These are phyloP conservation scores for Stichodactyla helianthus DNA, from an alignment of 64 coral and sea anemone genomes.

Conservation along the genomic window DNA sequence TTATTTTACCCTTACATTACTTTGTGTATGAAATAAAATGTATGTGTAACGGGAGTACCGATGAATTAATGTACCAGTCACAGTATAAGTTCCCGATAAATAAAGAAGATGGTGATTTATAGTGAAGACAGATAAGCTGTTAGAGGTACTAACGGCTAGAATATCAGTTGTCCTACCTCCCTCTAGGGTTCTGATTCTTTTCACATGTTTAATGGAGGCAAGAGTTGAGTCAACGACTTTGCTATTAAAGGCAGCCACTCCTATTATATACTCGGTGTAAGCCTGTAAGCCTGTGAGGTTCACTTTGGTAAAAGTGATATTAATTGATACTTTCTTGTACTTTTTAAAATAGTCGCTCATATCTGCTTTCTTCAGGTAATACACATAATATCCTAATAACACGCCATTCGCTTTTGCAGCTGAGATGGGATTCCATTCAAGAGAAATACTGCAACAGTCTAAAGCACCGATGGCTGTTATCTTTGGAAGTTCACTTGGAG, in stretches of 20 bases:
- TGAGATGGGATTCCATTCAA: background rate
- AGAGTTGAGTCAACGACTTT: background rate
- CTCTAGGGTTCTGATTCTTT: background rate
- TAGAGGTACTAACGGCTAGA: background rate
- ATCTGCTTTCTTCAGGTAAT: conserved; percentile 13
- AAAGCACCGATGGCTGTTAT: background rate
- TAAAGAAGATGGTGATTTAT: too few relatives aligned
- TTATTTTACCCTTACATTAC: too few relatives aligned
- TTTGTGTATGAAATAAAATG: too few relatives aligned
- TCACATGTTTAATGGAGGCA: background rate
- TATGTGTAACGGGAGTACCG: too few relatives aligned
- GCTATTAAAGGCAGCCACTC: conserved; percentile 4
- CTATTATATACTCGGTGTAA: conserved; percentile 3
- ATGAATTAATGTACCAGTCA: too few relatives aligned
- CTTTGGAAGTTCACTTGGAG: background rate
- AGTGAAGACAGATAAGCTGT: background rate
- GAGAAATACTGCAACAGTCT: background rate
- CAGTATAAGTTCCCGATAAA: too few relatives aligned
- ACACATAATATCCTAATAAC: conserved; percentile 14
- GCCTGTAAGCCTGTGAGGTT: background rate
- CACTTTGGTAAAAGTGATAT: background rate
- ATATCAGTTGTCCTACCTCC: conserved; percentile 19
- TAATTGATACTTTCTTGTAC: background rate
- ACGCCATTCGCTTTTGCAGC: background rate
- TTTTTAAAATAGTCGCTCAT: conserved; percentile 9